Percentiles rank a stretch among this genome's conserved stretches.
Conservation (phyloP, 2,797 vertebrate genomes). For the Ciconia nigra region DNA sequence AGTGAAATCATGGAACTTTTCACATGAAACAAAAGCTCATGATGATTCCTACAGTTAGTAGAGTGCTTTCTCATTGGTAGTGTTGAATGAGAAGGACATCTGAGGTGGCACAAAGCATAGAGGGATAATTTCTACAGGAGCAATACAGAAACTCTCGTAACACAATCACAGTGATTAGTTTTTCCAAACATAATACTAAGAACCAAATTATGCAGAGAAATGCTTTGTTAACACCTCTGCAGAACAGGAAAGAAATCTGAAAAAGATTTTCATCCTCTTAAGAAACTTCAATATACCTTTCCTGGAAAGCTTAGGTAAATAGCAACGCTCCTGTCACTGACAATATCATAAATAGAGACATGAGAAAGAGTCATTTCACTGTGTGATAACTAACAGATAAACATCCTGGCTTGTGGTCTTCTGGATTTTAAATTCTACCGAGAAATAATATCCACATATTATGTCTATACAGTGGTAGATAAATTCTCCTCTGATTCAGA, state of each 20-base stretch:
- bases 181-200: neutral
- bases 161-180: conserved; percentile 33
- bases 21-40: conserved; percentile 12
- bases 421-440: neutral
- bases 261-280: neutral
- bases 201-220: neutral
- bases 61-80: neutral
- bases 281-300: neutral
- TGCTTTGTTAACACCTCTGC: neutral
- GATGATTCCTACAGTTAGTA: neutral
- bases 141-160: neutral
- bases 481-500: neutral
- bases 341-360: neutral
- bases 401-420: neutral
- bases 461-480: neutral
- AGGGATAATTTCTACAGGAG: neutral
- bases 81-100: neutral
- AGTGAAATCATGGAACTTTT: neutral
- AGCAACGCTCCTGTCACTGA: neutral
- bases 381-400: neutral
- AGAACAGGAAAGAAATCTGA: neutral
- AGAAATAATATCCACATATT: neutral
- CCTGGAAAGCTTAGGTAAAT: neutral
- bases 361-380: neutral
- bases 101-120: neutral